Base-by-base conservation (phyloP, 2,797 vertebrate genomes). In the Cossypha dichroa region DNA sequence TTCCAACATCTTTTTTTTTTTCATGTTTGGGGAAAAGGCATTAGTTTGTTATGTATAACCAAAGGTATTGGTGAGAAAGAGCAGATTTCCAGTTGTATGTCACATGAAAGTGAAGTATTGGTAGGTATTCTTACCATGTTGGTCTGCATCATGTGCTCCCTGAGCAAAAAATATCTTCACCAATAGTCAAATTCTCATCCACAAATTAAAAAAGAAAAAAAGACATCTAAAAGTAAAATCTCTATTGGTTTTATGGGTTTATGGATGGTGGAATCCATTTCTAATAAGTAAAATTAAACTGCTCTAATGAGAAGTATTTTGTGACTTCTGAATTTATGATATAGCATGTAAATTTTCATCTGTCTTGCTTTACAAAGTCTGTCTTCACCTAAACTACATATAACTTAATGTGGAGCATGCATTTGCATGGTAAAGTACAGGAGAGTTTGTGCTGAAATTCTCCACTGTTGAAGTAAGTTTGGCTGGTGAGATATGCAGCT, bases 141-240 rank as follows among this genome's bases (percentile, higher is more conserved):
- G 6, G 13, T 52, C 10, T 72, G 13, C 8, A 21, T 45, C 5
- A 7, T 12, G 3, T 34, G 28, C n/a, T 88, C 5, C 25, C 28
- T 64, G 10, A 63, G 6, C 52, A 51, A 77, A 85, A 85, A 34
- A 3, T 13, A 14, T 26, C 15, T 62, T 66, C 10, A 16, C 15
- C 8, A 10, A 29, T 7, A 40, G 45, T 46, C 8, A 63, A 70
- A 76, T 34, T n/a, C 4, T 45, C 12, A 36, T 52, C 19, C 15
- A 29, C 12, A 26, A 51, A 66, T 69, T 68, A 11, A 55, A 72
- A 66, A 52, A 63, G 5, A 3, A 36, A 15, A 31, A 8, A 16
- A 4, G 2, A 2, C 1, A 18, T 1, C 9, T n/a, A 16, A 15
- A 86, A 55, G 6, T 31, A 66, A 87, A 49, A 48, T 12, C 1